phyloP scores from a whole-genome alignment of 37 sponge, comb jelly and placozoan species.

The Theonella swinhoei region DNA sequence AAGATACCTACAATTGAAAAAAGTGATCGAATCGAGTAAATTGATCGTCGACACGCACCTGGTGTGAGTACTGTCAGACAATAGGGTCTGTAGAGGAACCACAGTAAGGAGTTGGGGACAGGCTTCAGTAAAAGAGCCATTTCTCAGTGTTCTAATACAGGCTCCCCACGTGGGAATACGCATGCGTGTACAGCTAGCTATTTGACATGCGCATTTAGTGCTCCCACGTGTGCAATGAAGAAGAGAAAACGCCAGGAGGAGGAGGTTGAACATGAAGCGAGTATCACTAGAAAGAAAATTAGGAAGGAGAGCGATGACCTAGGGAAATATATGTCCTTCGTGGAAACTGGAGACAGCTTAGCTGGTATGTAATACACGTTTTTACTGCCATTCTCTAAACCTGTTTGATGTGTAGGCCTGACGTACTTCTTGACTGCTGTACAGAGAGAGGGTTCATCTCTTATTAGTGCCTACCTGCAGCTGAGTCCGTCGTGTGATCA shows the following conservation, averaged over 20 bases:
- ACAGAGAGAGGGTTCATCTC: neutral
- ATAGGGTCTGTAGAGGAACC: neutral
- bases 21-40: too few species aligned
- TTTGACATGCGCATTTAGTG: too few species aligned
- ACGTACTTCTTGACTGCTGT: slow-evolving; percentile 37
- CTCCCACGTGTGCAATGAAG: neutral
- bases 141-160: neutral
- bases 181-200: too few species aligned
- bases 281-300: neutral
- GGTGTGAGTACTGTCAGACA: neutral
- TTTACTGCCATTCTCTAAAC: too few species aligned
- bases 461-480: slow-evolving; percentile 40
- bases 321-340: slow-evolving; percentile 15
- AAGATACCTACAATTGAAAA: neutral
- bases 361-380: neutral
- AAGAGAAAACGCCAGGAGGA: neutral
- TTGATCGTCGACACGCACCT: too few species aligned
- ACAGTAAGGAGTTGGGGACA: neutral
- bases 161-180: neutral
- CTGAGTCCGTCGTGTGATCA: slow-evolving; percentile 37
- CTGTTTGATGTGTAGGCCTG: slow-evolving; percentile 26
- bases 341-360: slow-evolving; percentile 13
- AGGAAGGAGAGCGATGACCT: neutral
- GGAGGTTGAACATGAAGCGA: neutral
- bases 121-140: neutral